These are phyloP conservation scores for Tetramorium parvispinum DNA, from an alignment of 1,140 invertebrate species.

Conservation along the genomic window DNA sequence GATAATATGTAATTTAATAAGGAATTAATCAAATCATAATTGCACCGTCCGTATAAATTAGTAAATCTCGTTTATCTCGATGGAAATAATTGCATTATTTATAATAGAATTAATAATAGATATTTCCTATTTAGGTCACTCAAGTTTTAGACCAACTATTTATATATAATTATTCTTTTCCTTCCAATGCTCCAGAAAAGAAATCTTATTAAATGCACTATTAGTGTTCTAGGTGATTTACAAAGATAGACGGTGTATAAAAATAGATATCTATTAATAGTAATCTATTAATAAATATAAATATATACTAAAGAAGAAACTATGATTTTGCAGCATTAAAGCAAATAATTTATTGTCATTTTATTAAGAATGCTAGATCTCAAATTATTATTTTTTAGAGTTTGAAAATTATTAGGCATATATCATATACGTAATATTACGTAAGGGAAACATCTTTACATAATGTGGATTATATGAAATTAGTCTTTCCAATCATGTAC, in stretches of 20 bases:
- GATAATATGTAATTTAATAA: conserved; percentile 39
- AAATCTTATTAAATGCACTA: neutral
- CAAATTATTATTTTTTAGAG: conserved; percentile 36
- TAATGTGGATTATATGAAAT: neutral
- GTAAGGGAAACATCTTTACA: conserved; percentile 14
- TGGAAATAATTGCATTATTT: conserved; percentile 9
- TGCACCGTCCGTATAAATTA: conserved; percentile 62
- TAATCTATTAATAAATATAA: conserved; percentile 23
- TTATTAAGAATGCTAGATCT: conserved; percentile 41
- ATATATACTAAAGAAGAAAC: neutral
- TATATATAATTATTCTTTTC: neutral
- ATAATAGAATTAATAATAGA: conserved; percentile 22
- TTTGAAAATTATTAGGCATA: conserved; percentile 5
- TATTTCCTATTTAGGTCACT: neutral
- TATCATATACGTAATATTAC: conserved; percentile 24
- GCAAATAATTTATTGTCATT: conserved; percentile 40
- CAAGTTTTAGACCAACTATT: conserved; percentile 7
- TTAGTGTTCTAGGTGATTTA: neutral
- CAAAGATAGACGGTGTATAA: conserved; percentile 8
- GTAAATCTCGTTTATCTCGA: conserved; percentile 13
- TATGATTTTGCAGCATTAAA: conserved; percentile 2
- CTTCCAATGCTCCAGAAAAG: neutral
- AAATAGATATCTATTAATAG: neutral
- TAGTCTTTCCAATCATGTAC: conserved; percentile 9
- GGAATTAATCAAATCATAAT: conserved; percentile 43